Base-by-base conservation (phyloP, 2,113 vertebrate genomes). In the Forbesichthys agassizii region DNA sequence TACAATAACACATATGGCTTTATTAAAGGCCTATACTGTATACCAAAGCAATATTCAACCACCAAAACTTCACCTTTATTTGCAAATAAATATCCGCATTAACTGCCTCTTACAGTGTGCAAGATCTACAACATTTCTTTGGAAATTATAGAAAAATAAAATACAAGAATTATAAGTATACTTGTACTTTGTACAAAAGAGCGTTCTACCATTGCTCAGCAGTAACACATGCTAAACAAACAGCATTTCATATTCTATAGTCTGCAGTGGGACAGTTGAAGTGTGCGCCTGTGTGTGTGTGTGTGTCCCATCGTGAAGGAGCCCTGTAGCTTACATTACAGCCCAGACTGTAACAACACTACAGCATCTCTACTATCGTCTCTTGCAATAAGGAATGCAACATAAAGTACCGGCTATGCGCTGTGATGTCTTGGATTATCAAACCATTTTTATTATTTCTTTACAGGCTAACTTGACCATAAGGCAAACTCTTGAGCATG, bases 101-200 rank as follows among this genome's bases (percentile, higher is more conserved):
- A 95, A 95, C 92, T 93, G 93, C 91, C 92, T 94, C 94, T 95
- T 94, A 93, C 88, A 92, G 93, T 96, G 88, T 93, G 93, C 95
- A 95, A 95, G 94, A 94, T 94, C 94, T 95, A 94, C 95, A 94
- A 96, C 94, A 92, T 93, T 88, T 93, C 95, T 94, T 96, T 96
- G 92, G 94, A 98, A 97, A 96, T 96, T 77, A 98, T 98, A 96
- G 93, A 98, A 97, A 98, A 97, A 97, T 97, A 97, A 98, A 96
- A 96, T 96, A 95, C 94, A 95, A 90, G 94, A 95, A 94, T 95
- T 92, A 93, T 94, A 94, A 93, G 91, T 95, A 83, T 83, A 94
- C 92, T 98, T 98, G 95, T 98, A 98, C 95, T 94, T 96, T 96
- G 95, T 96, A 97, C 95, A 96, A 98, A 97, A 92, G 82, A 96